Conservation (phyloP, 2,113 vertebrate species). For the Alexandromys fortis region DNA sequence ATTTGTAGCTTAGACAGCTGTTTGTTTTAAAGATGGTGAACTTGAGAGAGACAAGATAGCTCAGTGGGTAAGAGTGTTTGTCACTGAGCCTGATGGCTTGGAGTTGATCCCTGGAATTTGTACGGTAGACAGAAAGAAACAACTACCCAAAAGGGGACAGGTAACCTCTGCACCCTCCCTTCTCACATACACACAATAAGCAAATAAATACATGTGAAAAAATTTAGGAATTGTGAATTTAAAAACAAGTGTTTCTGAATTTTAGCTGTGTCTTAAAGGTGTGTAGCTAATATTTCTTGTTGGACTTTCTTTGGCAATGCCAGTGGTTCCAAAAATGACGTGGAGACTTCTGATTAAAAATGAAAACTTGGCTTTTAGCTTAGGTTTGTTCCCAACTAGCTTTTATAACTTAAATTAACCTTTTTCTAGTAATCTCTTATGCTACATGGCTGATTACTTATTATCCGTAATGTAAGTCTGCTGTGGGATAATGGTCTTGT, state of each 20-base stretch:
- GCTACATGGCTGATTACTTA: not conserved
- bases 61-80: not conserved
- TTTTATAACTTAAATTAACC: not conserved
- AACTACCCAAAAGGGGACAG: no score
- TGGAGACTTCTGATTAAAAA: not conserved
- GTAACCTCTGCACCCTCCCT: not conserved
- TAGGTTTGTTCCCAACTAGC: not conserved
- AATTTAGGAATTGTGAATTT: not conserved
- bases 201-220: not conserved
- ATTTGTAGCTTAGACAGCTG: not conserved
- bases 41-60: not conserved
- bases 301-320: not conserved
- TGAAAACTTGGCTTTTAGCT: not conserved
- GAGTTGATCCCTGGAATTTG: not conserved
- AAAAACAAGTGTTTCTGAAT: not conserved
- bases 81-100: not conserved
- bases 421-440: not conserved
- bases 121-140: not conserved
- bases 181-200: not conserved
- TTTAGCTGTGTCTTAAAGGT: not conserved
- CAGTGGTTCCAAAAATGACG: not conserved
- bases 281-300: not conserved
- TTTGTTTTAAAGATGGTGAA: constrained; percentile 14
- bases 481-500: no score
- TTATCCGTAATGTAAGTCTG: not conserved